Evolutionary conservation across 2,888 invertebrate genomes (phyloP).

Genomic region (Scotopteryx bipunctaria): DNA sequence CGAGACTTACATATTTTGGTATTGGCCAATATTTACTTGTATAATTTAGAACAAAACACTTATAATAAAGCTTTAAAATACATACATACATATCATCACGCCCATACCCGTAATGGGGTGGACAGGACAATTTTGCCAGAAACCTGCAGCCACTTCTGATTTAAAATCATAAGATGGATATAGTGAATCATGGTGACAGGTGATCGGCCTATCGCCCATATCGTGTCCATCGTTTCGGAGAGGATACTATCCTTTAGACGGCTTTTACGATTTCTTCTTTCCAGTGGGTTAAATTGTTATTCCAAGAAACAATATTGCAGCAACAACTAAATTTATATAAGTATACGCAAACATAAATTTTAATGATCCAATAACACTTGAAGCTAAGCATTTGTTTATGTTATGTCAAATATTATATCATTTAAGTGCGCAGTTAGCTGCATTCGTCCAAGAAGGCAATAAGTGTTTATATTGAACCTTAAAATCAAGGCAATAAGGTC

Average conservation of each 20-base stretch:
- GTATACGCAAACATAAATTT: background rate
- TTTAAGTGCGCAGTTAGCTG: conserved; percentile 19
- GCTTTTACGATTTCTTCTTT: too few species aligned
- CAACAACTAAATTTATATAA: background rate
- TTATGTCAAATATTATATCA: conserved; percentile 17
- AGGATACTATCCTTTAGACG: too few species aligned
- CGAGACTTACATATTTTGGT: background rate
- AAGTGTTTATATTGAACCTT: conserved; percentile 5
- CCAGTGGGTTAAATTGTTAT: too few species aligned
- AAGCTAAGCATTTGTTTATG: conserved; percentile 14
- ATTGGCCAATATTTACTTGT: background rate
- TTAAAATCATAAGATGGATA: too few species aligned
- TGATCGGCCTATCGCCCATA: too few species aligned
- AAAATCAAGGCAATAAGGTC: conserved; percentile 6
- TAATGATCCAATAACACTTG: conserved; percentile 17
- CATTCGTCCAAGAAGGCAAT: conserved; percentile 6
- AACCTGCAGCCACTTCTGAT: too few species aligned
- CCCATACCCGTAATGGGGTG: too few species aligned
- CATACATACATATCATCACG: too few species aligned
- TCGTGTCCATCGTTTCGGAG: too few species aligned
- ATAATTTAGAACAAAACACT: background rate
- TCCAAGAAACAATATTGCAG: conserved; percentile 2
- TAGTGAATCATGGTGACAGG: too few species aligned
- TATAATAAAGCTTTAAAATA: too few species aligned
- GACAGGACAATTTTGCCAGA: too few species aligned